A percentile compares a stretch with the other conserved stretches of the same genome.
Evolutionary conservation across 2,888 invertebrate species (phyloP).

Genomic region (Nymphalis c-album): DNA sequence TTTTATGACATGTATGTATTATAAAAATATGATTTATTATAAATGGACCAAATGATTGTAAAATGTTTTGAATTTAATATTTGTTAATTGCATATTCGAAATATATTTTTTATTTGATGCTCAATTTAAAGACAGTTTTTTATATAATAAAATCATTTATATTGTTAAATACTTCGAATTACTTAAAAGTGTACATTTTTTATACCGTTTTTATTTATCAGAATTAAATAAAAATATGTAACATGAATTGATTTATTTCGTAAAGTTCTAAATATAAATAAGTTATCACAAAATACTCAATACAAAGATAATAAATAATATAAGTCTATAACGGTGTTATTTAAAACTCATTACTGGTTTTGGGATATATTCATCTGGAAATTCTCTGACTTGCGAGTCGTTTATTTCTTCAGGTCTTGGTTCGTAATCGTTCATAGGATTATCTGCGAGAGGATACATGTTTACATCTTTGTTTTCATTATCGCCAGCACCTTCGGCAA

Average conservation of each 20-base stretch:
- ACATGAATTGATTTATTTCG: constrained; percentile 11
- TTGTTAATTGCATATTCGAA: background rate
- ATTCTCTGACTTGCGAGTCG: background rate
- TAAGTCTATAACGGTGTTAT: background rate
- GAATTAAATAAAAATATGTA: background rate
- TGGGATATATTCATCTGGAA: background rate
- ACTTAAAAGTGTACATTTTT: background rate
- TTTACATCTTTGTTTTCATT: background rate
- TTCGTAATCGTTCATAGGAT: constrained; percentile 16
- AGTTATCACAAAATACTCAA: constrained; percentile 9
- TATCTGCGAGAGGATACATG: constrained; percentile 1
- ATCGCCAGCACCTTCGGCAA: constrained; percentile 17
- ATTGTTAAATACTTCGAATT: background rate
- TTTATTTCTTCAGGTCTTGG: constrained; percentile 1
- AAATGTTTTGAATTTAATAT: too few relatives aligned
- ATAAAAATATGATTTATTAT: background rate
- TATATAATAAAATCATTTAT: background rate
- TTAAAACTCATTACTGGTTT: background rate
- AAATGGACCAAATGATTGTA: too few relatives aligned
- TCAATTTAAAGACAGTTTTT: background rate
- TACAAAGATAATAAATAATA: constrained; percentile 7
- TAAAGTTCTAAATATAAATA: constrained; percentile 6
- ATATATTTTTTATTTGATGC: background rate
- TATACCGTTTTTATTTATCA: background rate
- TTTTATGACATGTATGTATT: too few relatives aligned